phyloP scores from a whole-genome alignment of 2,797 vertebrate species.

The Columba guinea region DNA sequence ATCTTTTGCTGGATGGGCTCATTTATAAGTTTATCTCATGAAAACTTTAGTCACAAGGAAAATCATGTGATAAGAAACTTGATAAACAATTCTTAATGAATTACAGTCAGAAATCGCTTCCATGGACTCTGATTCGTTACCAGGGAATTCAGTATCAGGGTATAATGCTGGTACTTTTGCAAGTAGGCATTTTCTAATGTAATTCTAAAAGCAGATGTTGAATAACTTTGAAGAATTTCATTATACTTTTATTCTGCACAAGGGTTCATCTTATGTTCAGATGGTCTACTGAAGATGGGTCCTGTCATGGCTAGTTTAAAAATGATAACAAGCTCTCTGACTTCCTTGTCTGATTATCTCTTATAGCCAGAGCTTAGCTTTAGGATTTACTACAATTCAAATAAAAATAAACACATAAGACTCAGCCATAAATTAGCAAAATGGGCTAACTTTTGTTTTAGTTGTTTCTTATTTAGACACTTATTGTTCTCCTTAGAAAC shows the following conservation, averaged over 20 bases:
- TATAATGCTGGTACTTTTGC: neutral
- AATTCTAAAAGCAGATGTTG: neutral
- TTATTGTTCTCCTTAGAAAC: neutral
- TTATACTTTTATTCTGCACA: neutral
- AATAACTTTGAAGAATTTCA: neutral
- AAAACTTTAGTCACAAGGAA: slow-evolving; percentile 33
- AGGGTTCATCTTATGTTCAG: neutral
- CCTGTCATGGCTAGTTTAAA: neutral
- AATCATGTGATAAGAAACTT: neutral
- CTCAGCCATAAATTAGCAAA: neutral
- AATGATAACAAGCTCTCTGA: neutral
- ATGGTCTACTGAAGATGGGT: neutral
- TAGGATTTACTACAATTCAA: neutral
- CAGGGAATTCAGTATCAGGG: neutral
- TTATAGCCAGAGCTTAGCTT: neutral
- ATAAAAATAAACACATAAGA: neutral
- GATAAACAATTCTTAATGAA: neutral
- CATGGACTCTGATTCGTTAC: neutral
- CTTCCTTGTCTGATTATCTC: neutral
- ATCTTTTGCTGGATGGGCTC: slow-evolving; percentile 2
- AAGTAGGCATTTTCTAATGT: neutral
- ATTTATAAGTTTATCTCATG: slow-evolving; percentile 30
- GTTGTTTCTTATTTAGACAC: neutral
- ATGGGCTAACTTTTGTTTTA: neutral
- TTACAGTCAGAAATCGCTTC: neutral